Evolutionary conservation across 2,888 invertebrate species (phyloP).

Genomic region (Lysandra bellargus): DNA sequence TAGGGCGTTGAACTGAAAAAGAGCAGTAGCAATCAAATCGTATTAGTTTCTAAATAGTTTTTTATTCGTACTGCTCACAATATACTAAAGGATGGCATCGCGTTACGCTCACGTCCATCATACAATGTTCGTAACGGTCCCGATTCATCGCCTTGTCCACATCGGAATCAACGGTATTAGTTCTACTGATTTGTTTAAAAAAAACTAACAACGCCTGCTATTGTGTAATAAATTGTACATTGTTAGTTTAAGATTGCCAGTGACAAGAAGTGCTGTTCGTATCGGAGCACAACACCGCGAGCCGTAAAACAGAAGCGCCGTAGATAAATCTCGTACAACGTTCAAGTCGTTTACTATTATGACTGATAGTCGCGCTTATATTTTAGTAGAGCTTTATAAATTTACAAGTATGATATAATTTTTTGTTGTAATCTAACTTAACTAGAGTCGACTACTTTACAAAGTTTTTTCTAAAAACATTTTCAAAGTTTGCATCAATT

Average conservation of each 20-base stretch:
- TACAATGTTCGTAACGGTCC: slow-evolving; percentile 68
- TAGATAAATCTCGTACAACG: slow-evolving; percentile 10
- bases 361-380: neutral
- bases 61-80: slow-evolving; percentile 50
- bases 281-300: neutral
- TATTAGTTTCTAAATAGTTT: slow-evolving; percentile 48
- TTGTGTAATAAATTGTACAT: slow-evolving; percentile 47
- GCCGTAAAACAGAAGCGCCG: slow-evolving; percentile 15
- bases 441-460: neutral
- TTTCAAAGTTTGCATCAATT: neutral
- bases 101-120: slow-evolving; percentile 62
- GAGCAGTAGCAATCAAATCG: slow-evolving; percentile 43
- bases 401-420: neutral
- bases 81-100: slow-evolving; percentile 56
- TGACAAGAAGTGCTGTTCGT: slow-evolving; percentile 19
- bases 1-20: slow-evolving; percentile 35
- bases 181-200: slow-evolving; percentile 62
- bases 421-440: neutral
- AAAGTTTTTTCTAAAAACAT: neutral
- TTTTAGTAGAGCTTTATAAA: slow-evolving; percentile 2
- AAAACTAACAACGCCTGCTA: slow-evolving; percentile 50
- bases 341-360: slow-evolving; percentile 10
- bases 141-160: slow-evolving; percentile 53
- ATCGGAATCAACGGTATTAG: slow-evolving; percentile 62
- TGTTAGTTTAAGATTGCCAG: slow-evolving; percentile 48